A percentile compares a stretch with the other conserved stretches of the same genome.
Conservation (phyloP, 2,113 vertebrate genomes). For the Thamnaconus septentrionalis region DNA sequence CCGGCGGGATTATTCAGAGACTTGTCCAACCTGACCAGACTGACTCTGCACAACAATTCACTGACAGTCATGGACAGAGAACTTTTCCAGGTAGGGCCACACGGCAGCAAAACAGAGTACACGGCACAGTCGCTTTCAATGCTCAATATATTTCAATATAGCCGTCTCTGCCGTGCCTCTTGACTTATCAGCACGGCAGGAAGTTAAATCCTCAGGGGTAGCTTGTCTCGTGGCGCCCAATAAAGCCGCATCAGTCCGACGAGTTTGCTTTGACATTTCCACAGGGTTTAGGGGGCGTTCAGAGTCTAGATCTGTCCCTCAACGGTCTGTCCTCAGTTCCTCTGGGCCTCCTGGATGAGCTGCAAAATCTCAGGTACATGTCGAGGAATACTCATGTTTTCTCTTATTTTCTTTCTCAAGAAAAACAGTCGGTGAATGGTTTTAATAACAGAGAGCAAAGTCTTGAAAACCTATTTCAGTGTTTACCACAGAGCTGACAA, state of each 20-base stretch:
- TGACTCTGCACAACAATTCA: conserved; percentile 94
- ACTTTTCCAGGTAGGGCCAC: conserved; percentile 78
- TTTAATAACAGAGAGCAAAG: too few relatives aligned
- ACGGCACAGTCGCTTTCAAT: not conserved
- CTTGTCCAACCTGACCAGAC: conserved; percentile 87
- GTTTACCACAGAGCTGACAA: too few relatives aligned
- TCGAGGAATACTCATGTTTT: not conserved
- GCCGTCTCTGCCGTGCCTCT: too few relatives aligned
- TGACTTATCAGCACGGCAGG: too few relatives aligned
- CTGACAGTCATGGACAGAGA: conserved; percentile 89
- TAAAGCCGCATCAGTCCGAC: not conserved
- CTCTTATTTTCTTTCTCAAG: not conserved
- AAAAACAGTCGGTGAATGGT: too few relatives aligned
- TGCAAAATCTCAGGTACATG: conserved; percentile 80
- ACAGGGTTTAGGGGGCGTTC: conserved; percentile 78
- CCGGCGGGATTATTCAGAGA: conserved; percentile 86
- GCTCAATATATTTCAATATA: not conserved
- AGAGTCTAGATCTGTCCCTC: conserved; percentile 90
- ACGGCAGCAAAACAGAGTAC: not conserved
- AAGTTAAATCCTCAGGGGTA: not conserved
- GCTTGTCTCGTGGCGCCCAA: not conserved
- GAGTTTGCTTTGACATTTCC: conserved; percentile 26
- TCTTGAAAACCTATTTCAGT: too few relatives aligned
- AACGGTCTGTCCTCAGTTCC: conserved; percentile 90
- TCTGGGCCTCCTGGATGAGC: conserved; percentile 85